Base-by-base conservation (phyloP, 2,888 invertebrate genomes). In the Mesochorus sp. region DNA sequence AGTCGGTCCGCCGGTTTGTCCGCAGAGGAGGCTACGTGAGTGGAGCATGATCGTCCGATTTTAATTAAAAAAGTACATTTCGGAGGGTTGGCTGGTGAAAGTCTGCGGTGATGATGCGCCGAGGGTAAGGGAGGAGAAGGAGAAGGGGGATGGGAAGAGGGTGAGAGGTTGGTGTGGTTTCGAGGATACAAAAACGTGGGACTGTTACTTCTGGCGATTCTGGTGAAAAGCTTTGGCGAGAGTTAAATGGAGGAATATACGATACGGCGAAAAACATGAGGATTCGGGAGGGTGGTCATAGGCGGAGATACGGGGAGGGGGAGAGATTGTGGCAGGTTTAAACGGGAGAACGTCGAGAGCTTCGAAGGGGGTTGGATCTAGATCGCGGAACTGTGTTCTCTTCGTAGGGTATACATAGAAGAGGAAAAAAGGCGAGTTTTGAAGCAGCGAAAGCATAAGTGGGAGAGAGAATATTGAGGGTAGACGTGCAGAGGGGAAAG, bases 241-340 rank as follows among this genome's bases (percentile, higher is more conserved):
- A 64, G 49, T 12, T 3, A 17, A 10, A 17, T 14, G 17, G 42
- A 14, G 42, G 26, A 39, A 67, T 51, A 53, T 42, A 37, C 51
- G 39, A 67, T 26, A 53, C 26, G 21, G 39, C 17, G 67, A 31
- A 53, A 67, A 42, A 67, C 64, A 49, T 24, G 92, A 91, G 92
- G 92, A 92, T 92, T 92, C 92, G 91, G n/a, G 42, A 42, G 73
- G 84, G 79, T 84, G 84, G 82, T 79, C 81, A 87, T 86, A 88
- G 88, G 89, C 88, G 88, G 88, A 84, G 85, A 88, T 86, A 85
- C 80, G 86, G 8, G 87, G 85, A 39, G 39, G 31, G 14, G 42
- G 42, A 17, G 44, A 14, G 57, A 86, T 83, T 59, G 47, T 84
- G 85, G 84, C 86, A 85, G 86, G 83, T 49, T 62, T 71, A 86